Evolutionary conservation across 2,113 vertebrate genomes (phyloP).

Genomic region (Acrocephalus arundinaceus): DNA sequence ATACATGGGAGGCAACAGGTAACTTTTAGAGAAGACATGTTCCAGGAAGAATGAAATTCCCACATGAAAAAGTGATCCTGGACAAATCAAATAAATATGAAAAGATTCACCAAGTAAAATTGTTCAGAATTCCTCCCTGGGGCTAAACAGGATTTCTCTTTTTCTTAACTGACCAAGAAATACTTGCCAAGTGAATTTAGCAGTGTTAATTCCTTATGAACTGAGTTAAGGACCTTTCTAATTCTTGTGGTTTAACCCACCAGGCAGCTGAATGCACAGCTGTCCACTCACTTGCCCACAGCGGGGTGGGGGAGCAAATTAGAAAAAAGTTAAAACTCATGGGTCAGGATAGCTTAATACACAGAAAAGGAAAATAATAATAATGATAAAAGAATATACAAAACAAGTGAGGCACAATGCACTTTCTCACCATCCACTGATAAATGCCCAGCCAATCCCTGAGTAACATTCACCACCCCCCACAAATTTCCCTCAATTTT

Average conservation of each 20-base stretch:
- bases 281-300: fast-evolving
- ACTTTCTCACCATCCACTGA: neutral
- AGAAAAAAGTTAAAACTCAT: neutral
- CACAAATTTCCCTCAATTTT: neutral
- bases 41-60: neutral
- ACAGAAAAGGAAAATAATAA: neutral
- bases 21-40: neutral
- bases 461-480: fast-evolving
- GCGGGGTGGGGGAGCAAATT: neutral
- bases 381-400: neutral
- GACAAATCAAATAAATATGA: neutral
- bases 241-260: neutral
- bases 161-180: neutral
- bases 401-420: neutral
- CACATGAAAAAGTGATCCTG: neutral
- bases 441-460: neutral
- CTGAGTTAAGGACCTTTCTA: neutral
- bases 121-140: neutral
- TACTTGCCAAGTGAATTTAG: neutral
- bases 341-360: neutral
- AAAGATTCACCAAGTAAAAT: neutral
- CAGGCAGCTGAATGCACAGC: neutral
- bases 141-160: neutral
- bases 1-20: neutral
- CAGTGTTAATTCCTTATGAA: neutral